Base-by-base conservation (phyloP, 2,797 vertebrate genomes). In the Xenops minutus region DNA sequence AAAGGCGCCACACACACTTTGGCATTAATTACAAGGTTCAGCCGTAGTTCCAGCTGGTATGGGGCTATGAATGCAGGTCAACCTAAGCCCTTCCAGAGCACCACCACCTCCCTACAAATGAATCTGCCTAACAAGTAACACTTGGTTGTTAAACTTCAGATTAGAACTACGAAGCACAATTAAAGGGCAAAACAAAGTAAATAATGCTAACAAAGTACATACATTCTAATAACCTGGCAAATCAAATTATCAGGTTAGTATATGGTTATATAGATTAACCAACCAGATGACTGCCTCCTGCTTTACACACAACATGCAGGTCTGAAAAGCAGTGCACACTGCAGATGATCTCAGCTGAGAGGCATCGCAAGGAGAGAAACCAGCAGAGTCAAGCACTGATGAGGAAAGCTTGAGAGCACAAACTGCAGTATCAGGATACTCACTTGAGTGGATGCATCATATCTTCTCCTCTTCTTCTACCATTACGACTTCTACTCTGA, bases 391-490 rank as follows among this genome's bases (percentile, higher is more conserved):
- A 55, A 61, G 24, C 12, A 69, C 16, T n/a, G 4, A 61, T 39
- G 17, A 87, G 27, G 36, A 89, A 79, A 85, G 26, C 17, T 26
- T n/a, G 3, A 29, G 73, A 72, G 17, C 3, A 51, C 22, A 73
- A 64, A 49, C 0, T 18, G 9, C 30, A 91, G 29, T 10, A 88
- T 4, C n/a, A 83, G 89, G 61, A 77, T 74, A 98, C 97, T 98
- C 95, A 99, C 99, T 99, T 99, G 55, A 99, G 99, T 11, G 99
- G 99, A 96, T 99, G 99, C 95, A 99, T 99, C 99, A 99, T 99
- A 97, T 99, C 99, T 92, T 99, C 99, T 69, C 99, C 99, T 98
- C 99, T 98, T 66, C 99, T 98, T 82, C 99, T 99, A 43, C 99
- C 99, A 69, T 99, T 99, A 74, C 98, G 99, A 97, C 98, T 98